Evolutionary conservation across 2,888 invertebrate genomes (phyloP).

Genomic region (Gymnosoma rotundatum): DNA sequence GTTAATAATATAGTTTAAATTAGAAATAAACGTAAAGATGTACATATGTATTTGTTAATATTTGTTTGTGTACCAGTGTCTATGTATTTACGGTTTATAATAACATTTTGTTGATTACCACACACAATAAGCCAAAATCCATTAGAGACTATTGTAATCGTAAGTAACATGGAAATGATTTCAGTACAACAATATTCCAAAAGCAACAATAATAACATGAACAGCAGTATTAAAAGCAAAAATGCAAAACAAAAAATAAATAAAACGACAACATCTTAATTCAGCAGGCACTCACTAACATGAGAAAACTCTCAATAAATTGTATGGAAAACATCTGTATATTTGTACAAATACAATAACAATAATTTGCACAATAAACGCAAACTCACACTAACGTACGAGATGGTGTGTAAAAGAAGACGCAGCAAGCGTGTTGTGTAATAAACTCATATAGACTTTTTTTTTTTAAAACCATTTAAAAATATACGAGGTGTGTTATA

Average conservation of each 20-base stretch:
- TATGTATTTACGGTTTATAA: constrained; percentile 39
- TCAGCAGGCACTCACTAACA: constrained; percentile 32
- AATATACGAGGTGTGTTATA: neutral
- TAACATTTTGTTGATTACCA: constrained; percentile 67
- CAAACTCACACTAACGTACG: neutral
- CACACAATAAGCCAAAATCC: constrained; percentile 70
- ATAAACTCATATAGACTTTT: constrained; percentile 26
- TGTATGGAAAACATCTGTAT: constrained; percentile 13
- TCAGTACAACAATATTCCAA: constrained; percentile 51
- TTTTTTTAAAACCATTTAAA: constrained; percentile 49
- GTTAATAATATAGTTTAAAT: constrained; percentile 19
- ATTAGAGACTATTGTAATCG: constrained; percentile 64
- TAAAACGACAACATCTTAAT: constrained; percentile 18
- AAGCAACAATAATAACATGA: constrained; percentile 18
- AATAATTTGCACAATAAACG: neutral
- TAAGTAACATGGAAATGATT: constrained; percentile 70
- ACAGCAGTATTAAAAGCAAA: constrained; percentile 21
- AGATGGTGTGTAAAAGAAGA: neutral
- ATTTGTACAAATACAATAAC: neutral
- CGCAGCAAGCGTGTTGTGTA: neutral
- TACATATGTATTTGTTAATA: neutral
- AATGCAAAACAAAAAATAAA: constrained; percentile 20
- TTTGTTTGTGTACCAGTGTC: neutral
- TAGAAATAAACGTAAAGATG: constrained; percentile 11
- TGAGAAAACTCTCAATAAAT: constrained; percentile 58